phyloP scores from a whole-genome alignment of 2,888 invertebrate genomes.

The Tinea semifulvella region DNA sequence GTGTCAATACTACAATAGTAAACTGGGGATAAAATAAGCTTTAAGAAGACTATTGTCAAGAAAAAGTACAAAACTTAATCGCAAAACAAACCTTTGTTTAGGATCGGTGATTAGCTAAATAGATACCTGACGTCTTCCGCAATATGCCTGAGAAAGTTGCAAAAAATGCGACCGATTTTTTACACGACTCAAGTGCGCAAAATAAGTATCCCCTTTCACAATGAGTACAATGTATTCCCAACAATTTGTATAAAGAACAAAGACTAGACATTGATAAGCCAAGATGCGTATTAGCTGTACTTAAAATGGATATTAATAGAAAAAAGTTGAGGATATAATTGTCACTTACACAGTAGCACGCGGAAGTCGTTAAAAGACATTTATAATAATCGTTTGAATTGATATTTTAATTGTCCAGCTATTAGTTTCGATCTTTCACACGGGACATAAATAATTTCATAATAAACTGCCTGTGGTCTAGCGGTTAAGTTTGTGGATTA shows the following conservation, averaged over 20 bases:
- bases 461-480: too few relatives aligned
- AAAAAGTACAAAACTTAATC: conserved; percentile 2
- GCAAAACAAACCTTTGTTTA: conserved; percentile 10
- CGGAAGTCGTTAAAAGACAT: too few relatives aligned
- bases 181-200: not conserved
- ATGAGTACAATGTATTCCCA: not conserved
- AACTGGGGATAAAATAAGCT: not conserved
- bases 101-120: conserved; percentile 12
- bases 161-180: conserved; percentile 12
- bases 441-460: too few relatives aligned
- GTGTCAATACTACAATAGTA: conserved; percentile 5
- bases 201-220: conserved; percentile 13
- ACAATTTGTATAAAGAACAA: conserved; percentile 1
- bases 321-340: not conserved
- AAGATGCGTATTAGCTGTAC: conserved; percentile 2
- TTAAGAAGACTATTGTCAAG: conserved; percentile 8
- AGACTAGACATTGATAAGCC: not conserved
- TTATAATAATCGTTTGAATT: too few relatives aligned
- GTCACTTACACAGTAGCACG: not conserved
- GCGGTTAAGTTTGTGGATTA: too few relatives aligned
- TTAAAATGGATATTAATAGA: not conserved
- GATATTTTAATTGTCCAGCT: too few relatives aligned
- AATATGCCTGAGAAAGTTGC: conserved; percentile 6
- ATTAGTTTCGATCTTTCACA: too few relatives aligned
- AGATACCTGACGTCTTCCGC: conserved; percentile 12